Evolutionary conservation across 2,797 vertebrate species (phyloP), one percentile per base, ranked within the genome.

Genomic region (Thaleichthys pacificus): DNA sequence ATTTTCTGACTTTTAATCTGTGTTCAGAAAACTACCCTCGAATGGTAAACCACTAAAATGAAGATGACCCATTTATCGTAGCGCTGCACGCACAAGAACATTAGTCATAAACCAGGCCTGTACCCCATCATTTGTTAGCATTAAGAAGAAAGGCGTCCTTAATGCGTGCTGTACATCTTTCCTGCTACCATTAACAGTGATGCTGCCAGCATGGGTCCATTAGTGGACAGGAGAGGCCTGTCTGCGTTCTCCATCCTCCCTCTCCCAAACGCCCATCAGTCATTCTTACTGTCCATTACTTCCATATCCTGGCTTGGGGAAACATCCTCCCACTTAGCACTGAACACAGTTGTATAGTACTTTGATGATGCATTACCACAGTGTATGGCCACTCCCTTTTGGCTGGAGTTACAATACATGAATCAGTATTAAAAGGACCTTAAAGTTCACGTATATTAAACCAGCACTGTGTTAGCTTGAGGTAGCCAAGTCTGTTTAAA

Each of bases 31-130:
- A 66, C 70, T 74, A 64, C 76, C 84, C 78, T 79, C 82, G 80
- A 79, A 32, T 56, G 72, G 64, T 75, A 66, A 69, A 54, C 68
- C 4, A 5, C 68, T 77, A 66, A 58, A 38, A 84, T 80, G 74
- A 75, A 22, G 69, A 66, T 82, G 83, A 89, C 86, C 84, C 72
- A 81, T 67, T 84, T 85, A 75, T 78, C 80, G 24, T 30, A 64
- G 78, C 71, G 70, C 57, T 70, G 60, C 80, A 81, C 69, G 81
- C 75, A 67, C 64, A 47, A 15, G 56, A 47, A 4, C 2, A 19
- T 42, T 15, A 4, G 1, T 38, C n/a, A 38, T 26, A 66, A 51
- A 26, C 14, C 24, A 49, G 47, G 65, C 14, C 12, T 11, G 51
- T 54, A 19, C 12, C 24, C 19, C 38, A 26, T 24, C 60, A 49